These are phyloP conservation scores for Cotesia congregata DNA, from an alignment of 2,888 invertebrate species.

Conservation along the genomic window DNA sequence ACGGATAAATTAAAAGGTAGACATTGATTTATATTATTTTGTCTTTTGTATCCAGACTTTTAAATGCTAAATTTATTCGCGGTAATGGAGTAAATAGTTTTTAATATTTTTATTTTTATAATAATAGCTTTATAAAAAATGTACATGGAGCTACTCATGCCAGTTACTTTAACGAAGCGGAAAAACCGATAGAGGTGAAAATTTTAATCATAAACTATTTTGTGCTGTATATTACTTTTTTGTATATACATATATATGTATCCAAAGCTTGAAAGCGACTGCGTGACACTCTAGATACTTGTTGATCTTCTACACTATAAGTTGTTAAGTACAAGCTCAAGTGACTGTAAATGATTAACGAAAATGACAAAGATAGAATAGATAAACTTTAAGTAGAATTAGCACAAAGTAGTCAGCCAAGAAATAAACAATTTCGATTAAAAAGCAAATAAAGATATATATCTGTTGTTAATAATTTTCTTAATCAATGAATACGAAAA, in stretches of 20 bases:
- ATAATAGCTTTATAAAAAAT: conserved; percentile 24
- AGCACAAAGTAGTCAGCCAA: not conserved
- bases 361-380: not conserved
- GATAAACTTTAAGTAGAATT: not conserved
- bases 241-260: conserved; percentile 9
- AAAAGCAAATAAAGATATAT: too few species aligned
- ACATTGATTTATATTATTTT: conserved; percentile 2
- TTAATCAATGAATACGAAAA: too few species aligned
- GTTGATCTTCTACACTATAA: conserved; percentile 27
- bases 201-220: not conserved
- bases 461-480: too few species aligned
- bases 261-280: conserved; percentile 25
- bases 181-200: not conserved
- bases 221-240: not conserved
- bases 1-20: not conserved
- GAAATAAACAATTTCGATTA: not conserved
- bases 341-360: not conserved
- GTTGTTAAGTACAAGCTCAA: conserved; percentile 1
- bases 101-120: conserved; percentile 31
- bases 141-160: not conserved
- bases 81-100: conserved; percentile 26
- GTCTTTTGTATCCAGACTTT: not conserved
- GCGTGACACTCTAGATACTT: conserved; percentile 31
- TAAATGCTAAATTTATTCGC: not conserved
- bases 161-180: not conserved